Evolutionary conservation across 2,113 vertebrate genomes (phyloP).

Genomic region (Apodemus sylvaticus): DNA sequence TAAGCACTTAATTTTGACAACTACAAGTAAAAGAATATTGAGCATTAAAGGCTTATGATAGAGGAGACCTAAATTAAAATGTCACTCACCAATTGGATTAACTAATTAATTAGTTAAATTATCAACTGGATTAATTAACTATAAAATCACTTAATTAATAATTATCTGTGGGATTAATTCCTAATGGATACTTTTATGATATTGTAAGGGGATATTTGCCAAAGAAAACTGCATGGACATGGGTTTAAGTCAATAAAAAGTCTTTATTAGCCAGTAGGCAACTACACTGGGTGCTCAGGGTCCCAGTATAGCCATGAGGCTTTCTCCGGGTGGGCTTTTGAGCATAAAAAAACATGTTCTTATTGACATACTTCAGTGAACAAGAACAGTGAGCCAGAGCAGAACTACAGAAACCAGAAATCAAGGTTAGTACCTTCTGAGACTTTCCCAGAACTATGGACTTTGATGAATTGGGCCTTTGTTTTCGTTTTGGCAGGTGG

Average conservation of each 20-base stretch:
- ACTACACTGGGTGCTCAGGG: not conserved
- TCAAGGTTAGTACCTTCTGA: not conserved
- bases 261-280: not conserved
- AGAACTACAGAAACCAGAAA: not conserved
- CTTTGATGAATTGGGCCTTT: not conserved
- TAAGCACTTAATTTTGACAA: constrained; percentile 11
- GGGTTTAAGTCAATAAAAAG: not conserved
- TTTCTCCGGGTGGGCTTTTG: not conserved
- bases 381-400: no score
- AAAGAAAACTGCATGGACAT: not conserved
- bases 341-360: not conserved
- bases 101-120: not conserved
- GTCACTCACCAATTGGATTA: not conserved
- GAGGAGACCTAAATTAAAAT: not conserved
- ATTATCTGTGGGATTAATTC: not conserved
- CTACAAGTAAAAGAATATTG: not conserved
- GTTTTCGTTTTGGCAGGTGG: not conserved
- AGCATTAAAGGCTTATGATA: not conserved
- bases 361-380: not conserved
- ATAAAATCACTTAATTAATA: not conserved
- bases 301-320: not conserved
- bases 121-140: not conserved
- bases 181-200: not conserved
- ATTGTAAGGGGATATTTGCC: no score
- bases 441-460: not conserved